Conservation (phyloP, 2,888 invertebrate species). For the Tinea trinotella region DNA sequence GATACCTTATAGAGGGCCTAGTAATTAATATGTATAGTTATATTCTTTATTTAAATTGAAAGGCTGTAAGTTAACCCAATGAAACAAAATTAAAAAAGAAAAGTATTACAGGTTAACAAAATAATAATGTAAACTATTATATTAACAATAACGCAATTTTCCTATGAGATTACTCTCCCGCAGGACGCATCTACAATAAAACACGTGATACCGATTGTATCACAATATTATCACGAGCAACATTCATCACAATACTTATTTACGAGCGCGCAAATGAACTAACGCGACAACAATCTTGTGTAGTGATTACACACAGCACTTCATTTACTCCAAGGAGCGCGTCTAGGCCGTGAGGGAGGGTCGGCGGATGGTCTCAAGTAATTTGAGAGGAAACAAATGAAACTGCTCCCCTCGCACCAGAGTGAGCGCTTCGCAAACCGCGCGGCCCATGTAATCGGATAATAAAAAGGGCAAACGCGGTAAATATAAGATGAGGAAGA, state of each 20-base stretch:
- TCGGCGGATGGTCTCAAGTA: conserved; percentile 51
- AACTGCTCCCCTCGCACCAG: conserved; percentile 65
- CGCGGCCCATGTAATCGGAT: conserved; percentile 71
- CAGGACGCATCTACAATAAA: conserved; percentile 49
- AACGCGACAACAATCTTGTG: conserved; percentile 50
- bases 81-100: too few relatives aligned
- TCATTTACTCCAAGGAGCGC: conserved; percentile 29
- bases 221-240: conserved; percentile 43
- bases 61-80: too few relatives aligned
- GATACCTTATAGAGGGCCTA: too few relatives aligned
- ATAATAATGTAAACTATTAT: not conserved
- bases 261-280: conserved; percentile 27
- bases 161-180: conserved; percentile 37
- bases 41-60: too few relatives aligned
- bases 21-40: too few relatives aligned
- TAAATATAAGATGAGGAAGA: conserved; percentile 74
- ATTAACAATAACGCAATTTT: too few relatives aligned
- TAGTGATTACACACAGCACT: conserved; percentile 49
- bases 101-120: too few relatives aligned
- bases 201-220: conserved; percentile 29
- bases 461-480: conserved; percentile 73
- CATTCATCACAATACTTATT: conserved; percentile 50
- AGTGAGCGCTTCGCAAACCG: conserved; percentile 65
- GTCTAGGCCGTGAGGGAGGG: conserved; percentile 28
- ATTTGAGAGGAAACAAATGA: conserved; percentile 71